These are phyloP conservation scores for Scelioninae gen. 2 DNA, from an alignment of 2,888 invertebrate species.

Conservation along the genomic window DNA sequence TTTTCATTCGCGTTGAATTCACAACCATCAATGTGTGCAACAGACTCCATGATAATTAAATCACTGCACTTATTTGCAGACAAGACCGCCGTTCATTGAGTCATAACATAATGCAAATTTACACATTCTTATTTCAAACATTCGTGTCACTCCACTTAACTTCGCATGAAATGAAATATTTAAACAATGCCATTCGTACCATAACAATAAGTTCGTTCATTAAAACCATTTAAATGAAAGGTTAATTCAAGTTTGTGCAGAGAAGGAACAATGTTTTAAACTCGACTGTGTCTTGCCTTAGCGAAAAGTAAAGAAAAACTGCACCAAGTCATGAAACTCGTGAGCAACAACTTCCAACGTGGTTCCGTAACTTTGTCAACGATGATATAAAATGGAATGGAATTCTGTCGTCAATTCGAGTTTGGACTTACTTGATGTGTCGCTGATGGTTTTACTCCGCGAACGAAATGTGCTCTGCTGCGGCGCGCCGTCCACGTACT, in stretches of 20 bases:
- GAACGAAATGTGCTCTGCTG: constrained; percentile 76
- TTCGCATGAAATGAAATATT: constrained; percentile 20
- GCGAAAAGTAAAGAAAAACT: too few species aligned
- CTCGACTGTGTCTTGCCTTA: too few species aligned
- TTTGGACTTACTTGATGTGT: constrained; percentile 81
- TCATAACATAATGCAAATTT: constrained; percentile 18
- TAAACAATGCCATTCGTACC: constrained; percentile 5
- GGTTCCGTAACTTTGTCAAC: not conserved
- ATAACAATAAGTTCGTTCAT: constrained; percentile 16
- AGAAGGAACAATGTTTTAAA: too few species aligned
- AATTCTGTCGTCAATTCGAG: not conserved
- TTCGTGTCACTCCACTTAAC: constrained; percentile 12
- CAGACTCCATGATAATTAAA: constrained; percentile 11
- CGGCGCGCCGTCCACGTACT: constrained; percentile 71
- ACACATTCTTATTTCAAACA: constrained; percentile 26
- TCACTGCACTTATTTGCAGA: not conserved
- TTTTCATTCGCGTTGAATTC: not conserved
- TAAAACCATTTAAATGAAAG: constrained; percentile 3
- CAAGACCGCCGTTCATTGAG: not conserved
- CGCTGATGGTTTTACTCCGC: constrained; percentile 94
- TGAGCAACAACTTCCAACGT: too few species aligned
- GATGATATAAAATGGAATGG: not conserved
- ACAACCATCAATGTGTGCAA: not conserved
- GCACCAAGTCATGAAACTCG: too few species aligned
- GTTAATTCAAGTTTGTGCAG: too few species aligned